Evolutionary conservation across 2,888 invertebrate species (phyloP).

Genomic region (Pristionchus exspectatus): DNA sequence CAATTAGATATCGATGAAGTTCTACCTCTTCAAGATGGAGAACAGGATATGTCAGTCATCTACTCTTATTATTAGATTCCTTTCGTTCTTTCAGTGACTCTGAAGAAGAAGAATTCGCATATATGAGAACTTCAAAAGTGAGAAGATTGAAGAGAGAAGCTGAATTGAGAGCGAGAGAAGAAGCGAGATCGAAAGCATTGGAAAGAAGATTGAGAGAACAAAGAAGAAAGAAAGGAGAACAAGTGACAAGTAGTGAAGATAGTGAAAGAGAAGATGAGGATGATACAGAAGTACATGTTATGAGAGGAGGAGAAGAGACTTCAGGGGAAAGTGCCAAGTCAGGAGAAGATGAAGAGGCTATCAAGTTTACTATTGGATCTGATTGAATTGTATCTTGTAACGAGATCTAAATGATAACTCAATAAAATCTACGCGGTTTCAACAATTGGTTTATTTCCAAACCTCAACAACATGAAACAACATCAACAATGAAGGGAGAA

Average conservation of each 20-base stretch:
- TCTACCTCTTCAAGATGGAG: conserved; percentile 31
- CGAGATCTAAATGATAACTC: background rate
- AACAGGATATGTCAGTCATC: background rate
- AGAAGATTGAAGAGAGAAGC: conserved; percentile 32
- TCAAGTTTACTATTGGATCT: conserved; percentile 35
- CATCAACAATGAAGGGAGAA: background rate
- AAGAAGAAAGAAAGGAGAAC: conserved; percentile 29
- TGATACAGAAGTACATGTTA: background rate
- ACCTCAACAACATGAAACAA: conserved; percentile 12
- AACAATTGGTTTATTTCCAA: background rate
- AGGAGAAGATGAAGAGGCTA: background rate
- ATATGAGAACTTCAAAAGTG: conserved; percentile 1
- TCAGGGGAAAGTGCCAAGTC: background rate
- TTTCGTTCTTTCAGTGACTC: conserved; percentile 27
- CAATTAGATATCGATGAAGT: background rate
- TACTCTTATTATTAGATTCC: background rate
- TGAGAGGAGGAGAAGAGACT: conserved; percentile 35
- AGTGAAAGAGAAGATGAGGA: conserved; percentile 50
- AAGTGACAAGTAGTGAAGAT: conserved; percentile 13
- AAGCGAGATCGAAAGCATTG: conserved; percentile 2
- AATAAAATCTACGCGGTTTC: background rate
- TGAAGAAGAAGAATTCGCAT: conserved; percentile 44
- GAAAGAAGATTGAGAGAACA: background rate
- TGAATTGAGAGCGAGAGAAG: conserved; percentile 20
- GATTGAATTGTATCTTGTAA: background rate